phyloP scores from a whole-genome alignment of 2,888 invertebrate species.

The Tigriopus californicus region DNA sequence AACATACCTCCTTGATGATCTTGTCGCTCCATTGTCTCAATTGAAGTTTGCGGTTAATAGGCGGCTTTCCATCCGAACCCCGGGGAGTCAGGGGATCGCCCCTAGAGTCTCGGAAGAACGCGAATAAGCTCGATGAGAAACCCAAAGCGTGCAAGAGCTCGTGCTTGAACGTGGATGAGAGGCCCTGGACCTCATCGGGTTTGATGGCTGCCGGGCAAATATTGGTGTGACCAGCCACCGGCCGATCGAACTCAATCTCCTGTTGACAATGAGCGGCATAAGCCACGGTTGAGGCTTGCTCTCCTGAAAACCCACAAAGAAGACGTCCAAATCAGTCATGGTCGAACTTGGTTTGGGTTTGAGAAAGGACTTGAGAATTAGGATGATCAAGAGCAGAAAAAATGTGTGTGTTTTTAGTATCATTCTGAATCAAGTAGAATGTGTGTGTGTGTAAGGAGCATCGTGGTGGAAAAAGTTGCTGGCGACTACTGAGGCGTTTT shows the following conservation, averaged over 20 bases:
- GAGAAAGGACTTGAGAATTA: no score
- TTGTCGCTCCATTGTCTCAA: constrained; percentile 67
- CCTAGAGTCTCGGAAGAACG: constrained; percentile 72
- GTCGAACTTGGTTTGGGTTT: no score
- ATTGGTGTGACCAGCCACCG: constrained; percentile 95
- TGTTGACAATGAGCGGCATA: constrained; percentile 15
- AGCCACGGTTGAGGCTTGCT: constrained; percentile 10
- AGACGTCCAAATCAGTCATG: no score
- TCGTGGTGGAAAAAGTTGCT: no score
- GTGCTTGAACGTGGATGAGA: constrained; percentile 85
- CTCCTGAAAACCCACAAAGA: no score
- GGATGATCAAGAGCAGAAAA: no score
- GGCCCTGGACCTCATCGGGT: background rate
- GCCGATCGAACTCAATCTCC: constrained; percentile 31
- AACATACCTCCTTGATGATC: constrained; percentile 45
- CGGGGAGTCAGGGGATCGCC: constrained; percentile 68
- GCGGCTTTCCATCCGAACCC: constrained; percentile 63
- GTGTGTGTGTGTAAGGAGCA: no score
- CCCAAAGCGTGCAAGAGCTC: constrained; percentile 94
- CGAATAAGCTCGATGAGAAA: constrained; percentile 86
- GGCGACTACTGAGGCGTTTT: no score
- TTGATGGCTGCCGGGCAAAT: constrained; percentile 86
- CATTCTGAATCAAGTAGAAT: no score
- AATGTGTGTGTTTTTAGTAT: no score
- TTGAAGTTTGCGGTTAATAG: constrained; percentile 36